A percentile compares a stretch with the other conserved stretches of the same genome.
Evolutionary conservation across 2,797 vertebrate species (phyloP).

Genomic region (Acipenser transmontanus): DNA sequence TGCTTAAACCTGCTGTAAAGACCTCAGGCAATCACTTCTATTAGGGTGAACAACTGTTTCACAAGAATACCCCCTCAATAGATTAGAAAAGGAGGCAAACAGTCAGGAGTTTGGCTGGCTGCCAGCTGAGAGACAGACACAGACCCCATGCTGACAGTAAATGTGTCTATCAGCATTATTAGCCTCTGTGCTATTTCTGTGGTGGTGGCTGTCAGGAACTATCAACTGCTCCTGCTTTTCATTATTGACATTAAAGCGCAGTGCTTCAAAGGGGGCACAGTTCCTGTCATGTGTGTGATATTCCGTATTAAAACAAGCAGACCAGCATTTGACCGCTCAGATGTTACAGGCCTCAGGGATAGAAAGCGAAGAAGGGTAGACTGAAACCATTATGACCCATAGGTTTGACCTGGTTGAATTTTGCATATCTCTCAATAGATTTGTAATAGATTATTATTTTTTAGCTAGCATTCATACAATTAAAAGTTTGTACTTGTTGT

Average conservation of each 20-base stretch:
- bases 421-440: too few relatives aligned
- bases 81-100: neutral
- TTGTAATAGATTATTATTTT: too few relatives aligned
- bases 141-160: neutral
- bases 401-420: too few relatives aligned
- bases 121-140: neutral
- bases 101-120: neutral
- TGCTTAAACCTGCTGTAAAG: too few relatives aligned
- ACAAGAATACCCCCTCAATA: neutral
- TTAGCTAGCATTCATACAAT: too few relatives aligned
- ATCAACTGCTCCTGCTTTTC: neutral
- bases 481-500: too few relatives aligned
- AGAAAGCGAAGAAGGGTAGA: too few relatives aligned
- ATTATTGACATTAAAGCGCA: neutral
- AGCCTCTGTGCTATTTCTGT: neutral
- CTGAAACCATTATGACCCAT: too few relatives aligned
- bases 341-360: too few relatives aligned
- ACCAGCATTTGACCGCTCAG: neutral
- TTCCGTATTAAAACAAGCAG: neutral
- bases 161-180: slow-evolving; percentile 1
- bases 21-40: too few relatives aligned
- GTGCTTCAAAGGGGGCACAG: neutral
- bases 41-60: neutral
- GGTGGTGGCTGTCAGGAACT: neutral
- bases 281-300: neutral